Percentiles rank a stretch among this genome's conserved stretches.
Evolutionary conservation across 1,140 invertebrate species (phyloP).

Genomic region (Manduca sexta): DNA sequence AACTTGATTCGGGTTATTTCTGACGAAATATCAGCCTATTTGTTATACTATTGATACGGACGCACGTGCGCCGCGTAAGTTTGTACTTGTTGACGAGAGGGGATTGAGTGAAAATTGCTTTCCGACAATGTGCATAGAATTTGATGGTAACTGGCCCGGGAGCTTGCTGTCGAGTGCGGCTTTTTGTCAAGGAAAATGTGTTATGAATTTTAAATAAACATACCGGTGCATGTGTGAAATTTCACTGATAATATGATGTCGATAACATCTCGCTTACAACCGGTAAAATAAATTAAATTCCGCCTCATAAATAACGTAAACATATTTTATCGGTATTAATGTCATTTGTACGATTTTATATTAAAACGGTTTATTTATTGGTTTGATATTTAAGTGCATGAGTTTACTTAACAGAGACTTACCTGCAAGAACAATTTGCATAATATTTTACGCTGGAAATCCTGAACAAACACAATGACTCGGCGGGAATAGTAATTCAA

Average conservation of each 20-base stretch:
- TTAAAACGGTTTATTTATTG: too few relatives aligned
- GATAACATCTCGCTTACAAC: not conserved
- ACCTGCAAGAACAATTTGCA: too few relatives aligned
- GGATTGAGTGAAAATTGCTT: slow-evolving; percentile 67
- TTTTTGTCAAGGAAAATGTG: slow-evolving; percentile 9
- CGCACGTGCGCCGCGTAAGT: slow-evolving; percentile 64
- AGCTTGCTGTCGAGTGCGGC: slow-evolving; percentile 3
- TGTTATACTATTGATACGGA: slow-evolving; percentile 71
- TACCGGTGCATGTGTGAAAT: not conserved
- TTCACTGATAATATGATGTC: slow-evolving; percentile 19
- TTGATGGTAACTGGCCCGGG: slow-evolving; percentile 37
- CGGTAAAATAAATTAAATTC: too few relatives aligned
- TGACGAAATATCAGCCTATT: slow-evolving; percentile 72
- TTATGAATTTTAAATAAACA: slow-evolving; percentile 1
- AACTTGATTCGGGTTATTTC: slow-evolving; percentile 73
- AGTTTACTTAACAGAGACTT: too few relatives aligned
- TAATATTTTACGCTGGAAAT: slow-evolving; percentile 38
- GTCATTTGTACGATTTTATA: too few relatives aligned
- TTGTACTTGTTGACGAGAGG: slow-evolving; percentile 65
- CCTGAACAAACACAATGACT: slow-evolving; percentile 27
- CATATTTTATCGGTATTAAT: too few relatives aligned
- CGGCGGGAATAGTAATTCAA: slow-evolving; percentile 57
- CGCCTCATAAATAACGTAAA: too few relatives aligned
- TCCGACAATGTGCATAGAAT: slow-evolving; percentile 60
- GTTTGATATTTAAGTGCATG: too few relatives aligned